Evolutionary conservation across 2,797 vertebrate genomes (phyloP), one percentile per base, ranked within the genome.

Genomic region (Rhinogobio ventralis): DNA sequence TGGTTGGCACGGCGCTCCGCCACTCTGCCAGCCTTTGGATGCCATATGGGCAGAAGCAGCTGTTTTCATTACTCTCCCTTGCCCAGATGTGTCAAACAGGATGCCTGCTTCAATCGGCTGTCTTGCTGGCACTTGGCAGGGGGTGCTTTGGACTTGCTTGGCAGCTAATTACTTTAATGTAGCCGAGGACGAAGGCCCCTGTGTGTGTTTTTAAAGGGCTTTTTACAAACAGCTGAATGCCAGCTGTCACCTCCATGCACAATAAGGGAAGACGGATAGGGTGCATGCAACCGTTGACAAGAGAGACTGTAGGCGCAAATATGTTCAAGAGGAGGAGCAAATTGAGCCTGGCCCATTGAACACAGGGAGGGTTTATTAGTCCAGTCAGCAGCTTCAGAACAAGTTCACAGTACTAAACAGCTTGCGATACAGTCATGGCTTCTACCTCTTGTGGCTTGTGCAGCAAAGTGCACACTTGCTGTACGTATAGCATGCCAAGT

Each of bases 61-160:
- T 99, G 98, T 99, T 99, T 99, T 97, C 98, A 99, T 99, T 98
- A 98, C 97, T 99, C 97, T 98, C 96, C 96, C 93, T 95, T 97
- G 98, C 98, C 98, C 98, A 99, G 98, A 99, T 99, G 98, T 99
- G 98, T 98, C 97, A 98, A 98, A 96, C 95, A 96, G 98, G 97
- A 97, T 97, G 96, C 96, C 95, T 95, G 96, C 95, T 95, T 96
- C 94, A 94, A 95, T 95, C 94, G 93, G 92, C 94, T 94, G 93
- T 94, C 94, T 96, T 94, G 94, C 95, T 95, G 95, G 94, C 93
- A 95, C 97, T 97, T 96, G 93, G 96, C 92, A 91, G 98, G 94
- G 97, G 97, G 96, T 96, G 96, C 94, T 94, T 95, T 97, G 96
- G 96, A 96, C 95, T 95, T 96, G 92, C 96, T 95, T 94, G 94